Evolutionary conservation across 1,140 invertebrate species (phyloP), one percentile per base, ranked within the genome.

Genomic region (Lepidurus packardi): DNA sequence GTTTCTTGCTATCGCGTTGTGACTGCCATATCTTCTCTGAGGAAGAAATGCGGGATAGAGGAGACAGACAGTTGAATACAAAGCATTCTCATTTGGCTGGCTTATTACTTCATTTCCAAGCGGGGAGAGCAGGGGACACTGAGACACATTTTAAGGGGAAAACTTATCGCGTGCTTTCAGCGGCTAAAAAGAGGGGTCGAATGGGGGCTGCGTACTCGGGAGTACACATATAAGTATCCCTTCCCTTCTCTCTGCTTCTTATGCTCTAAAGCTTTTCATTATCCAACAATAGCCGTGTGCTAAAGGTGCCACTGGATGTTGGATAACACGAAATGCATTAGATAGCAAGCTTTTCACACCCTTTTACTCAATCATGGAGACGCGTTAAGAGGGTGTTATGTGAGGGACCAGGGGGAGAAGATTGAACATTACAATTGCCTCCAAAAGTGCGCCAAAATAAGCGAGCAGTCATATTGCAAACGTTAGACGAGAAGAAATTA

Each of bases 261-360:
- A 21, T n/a, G 34, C 34, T 65, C 21, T 65, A n/a, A 65, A 65
- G 53, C 53, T 65, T 65, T 65, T 65, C 53, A 65, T 65, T 65
- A 65, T 65, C 53, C 53, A 65, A 21, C 53, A 65, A 65, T 65
- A 65, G 53, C n/a, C 21, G 6, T 16, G 21, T 65, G 53, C 21
- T 65, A 13, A 16, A 65, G 53, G 53, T 65, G 53, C 53, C 53
- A 21, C 21, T 65, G 53, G 53, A 65, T 65, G 53, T 65, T 65
- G 53, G 53, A 65, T 65, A 65, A 65, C 53, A 65, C 53, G 53
- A 65, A 65, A 65, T 21, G 53, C 53, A 21, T 65, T 21, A 65
- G 53, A 65, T 65, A 65, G 21, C 16, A 65, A 65, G 53, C 53
- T n/a, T 65, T 65, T 65, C 53, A 65, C 53, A 65, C 53, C 53